A percentile compares a stretch with the other conserved stretches of the same genome.
phyloP scores from a whole-genome alignment of 2,113 vertebrate genomes.

The Xenus cinereus region DNA sequence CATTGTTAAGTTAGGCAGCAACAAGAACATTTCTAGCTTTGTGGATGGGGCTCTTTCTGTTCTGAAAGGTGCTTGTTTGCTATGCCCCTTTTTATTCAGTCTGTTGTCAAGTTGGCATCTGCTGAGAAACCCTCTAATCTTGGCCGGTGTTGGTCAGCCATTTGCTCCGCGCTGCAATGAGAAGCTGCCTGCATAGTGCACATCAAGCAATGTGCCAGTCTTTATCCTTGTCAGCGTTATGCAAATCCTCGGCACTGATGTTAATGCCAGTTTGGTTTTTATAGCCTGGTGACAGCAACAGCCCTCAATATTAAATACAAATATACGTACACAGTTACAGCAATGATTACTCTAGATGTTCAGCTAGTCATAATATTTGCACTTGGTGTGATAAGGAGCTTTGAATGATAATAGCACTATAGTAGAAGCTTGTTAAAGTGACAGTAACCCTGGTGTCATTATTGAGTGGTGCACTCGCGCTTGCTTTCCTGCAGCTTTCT shows the following conservation, averaged over 20 bases:
- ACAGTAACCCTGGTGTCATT: slow-evolving; percentile 29
- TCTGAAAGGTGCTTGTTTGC: not conserved
- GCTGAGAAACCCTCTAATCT: not conserved
- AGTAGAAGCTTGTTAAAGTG: slow-evolving; percentile 51
- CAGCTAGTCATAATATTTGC: slow-evolving; percentile 63
- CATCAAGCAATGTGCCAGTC: slow-evolving; percentile 2
- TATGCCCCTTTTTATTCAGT: not conserved
- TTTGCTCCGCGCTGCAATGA: not conserved
- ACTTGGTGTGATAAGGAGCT: slow-evolving; percentile 37
- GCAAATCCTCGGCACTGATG: slow-evolving; percentile 30
- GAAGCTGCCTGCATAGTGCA: not conserved
- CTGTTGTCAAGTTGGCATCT: not conserved
- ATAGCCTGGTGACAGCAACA: slow-evolving; percentile 67
- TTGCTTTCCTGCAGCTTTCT: not conserved
- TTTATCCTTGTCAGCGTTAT: slow-evolving; percentile 43
- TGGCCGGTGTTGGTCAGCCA: not conserved
- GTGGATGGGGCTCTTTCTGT: not conserved
- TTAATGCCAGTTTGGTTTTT: slow-evolving; percentile 57
- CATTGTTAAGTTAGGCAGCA: not conserved
- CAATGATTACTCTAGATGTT: slow-evolving; percentile 50
- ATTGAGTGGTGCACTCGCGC: not conserved
- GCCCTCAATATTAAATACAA: slow-evolving; percentile 63
- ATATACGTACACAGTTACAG: slow-evolving; percentile 45
- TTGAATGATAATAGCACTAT: slow-evolving; percentile 49
- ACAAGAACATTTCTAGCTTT: not conserved